These are phyloP conservation scores for Gryllus longicercus DNA, from an alignment of 2,888 invertebrate species.

Conservation along the genomic window DNA sequence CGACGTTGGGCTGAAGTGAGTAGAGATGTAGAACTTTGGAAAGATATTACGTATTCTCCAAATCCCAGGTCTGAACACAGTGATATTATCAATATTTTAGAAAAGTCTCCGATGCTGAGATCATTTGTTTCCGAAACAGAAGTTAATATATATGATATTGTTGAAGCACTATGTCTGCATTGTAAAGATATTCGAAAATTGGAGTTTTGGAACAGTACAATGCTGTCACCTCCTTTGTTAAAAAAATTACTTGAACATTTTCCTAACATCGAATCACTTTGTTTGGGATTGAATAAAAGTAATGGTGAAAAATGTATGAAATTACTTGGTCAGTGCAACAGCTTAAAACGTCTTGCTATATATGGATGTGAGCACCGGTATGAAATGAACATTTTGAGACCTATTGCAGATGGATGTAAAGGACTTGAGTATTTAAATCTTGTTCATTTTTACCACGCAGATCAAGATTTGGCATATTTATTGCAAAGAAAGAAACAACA, in stretches of 20 bases:
- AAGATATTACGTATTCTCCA: neutral
- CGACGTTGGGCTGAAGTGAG: constrained; percentile 18
- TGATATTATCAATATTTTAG: neutral
- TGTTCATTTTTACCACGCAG: constrained; percentile 18
- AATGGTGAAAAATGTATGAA: neutral
- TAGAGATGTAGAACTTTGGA: constrained; percentile 5
- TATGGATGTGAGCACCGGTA: neutral
- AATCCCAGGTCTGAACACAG: neutral
- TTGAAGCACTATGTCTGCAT: neutral
- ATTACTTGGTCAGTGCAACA: constrained; percentile 19
- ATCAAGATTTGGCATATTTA: constrained; percentile 20
- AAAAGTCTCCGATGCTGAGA: constrained; percentile 18
- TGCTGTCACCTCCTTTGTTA: neutral
- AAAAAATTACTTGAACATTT: neutral
- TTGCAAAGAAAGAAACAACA: constrained; percentile 23
- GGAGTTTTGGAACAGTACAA: constrained; percentile 12
- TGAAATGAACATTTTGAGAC: constrained; percentile 4
- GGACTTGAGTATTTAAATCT: constrained; percentile 18
- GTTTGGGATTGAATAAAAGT: neutral
- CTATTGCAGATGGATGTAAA: constrained; percentile 23
- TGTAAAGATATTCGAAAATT: neutral
- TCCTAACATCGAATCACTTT: constrained; percentile 18
- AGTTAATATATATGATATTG: constrained; percentile 2
- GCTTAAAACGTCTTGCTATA: neutral
- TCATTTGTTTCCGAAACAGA: constrained; percentile 9